phyloP scores from a whole-genome alignment of 2,888 invertebrate genomes.

The Anoncus sp. region DNA sequence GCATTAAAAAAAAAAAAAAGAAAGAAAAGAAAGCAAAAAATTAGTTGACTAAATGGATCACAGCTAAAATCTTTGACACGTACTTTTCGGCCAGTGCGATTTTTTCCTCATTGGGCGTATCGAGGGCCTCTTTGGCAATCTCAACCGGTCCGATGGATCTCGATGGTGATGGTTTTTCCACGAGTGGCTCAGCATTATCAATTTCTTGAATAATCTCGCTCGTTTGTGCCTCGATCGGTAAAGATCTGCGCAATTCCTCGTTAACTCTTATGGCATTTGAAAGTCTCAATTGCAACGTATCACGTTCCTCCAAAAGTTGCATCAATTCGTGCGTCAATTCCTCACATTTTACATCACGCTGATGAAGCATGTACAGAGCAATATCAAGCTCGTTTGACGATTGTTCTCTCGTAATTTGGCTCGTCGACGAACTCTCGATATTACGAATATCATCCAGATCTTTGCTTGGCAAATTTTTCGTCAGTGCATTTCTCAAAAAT shows the following conservation, averaged over 20 bases:
- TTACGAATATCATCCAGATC: slow-evolving; percentile 34
- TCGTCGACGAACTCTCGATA: slow-evolving; percentile 30
- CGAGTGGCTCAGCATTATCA: slow-evolving; percentile 62
- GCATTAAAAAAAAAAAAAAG: not conserved
- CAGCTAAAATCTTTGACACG: slow-evolving; percentile 54
- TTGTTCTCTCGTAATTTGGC: slow-evolving; percentile 46
- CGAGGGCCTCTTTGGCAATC: slow-evolving; percentile 80
- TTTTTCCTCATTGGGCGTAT: slow-evolving; percentile 76
- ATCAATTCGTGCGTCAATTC: slow-evolving; percentile 94
- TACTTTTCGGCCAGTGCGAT: slow-evolving; percentile 81
- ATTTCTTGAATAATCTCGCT: slow-evolving; percentile 39
- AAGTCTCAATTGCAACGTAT: slow-evolving; percentile 92
- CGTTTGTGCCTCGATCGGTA: slow-evolving; percentile 27
- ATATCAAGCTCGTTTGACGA: slow-evolving; percentile 87
- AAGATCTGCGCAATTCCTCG: slow-evolving; percentile 85
- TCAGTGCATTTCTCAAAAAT: slow-evolving; percentile 76
- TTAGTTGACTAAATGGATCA: not conserved
- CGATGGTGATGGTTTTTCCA: slow-evolving; percentile 77
- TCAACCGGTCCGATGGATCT: slow-evolving; percentile 78
- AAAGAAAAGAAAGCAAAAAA: no score
- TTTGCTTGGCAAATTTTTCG: slow-evolving; percentile 69
- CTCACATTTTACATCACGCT: slow-evolving; percentile 93
- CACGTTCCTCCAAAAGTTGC: slow-evolving; percentile 92
- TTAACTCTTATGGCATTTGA: slow-evolving; percentile 92
- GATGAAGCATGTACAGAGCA: slow-evolving; percentile 93